phyloP scores from a whole-genome alignment of 2,113 vertebrate species.

The Thymallus thymallus region DNA sequence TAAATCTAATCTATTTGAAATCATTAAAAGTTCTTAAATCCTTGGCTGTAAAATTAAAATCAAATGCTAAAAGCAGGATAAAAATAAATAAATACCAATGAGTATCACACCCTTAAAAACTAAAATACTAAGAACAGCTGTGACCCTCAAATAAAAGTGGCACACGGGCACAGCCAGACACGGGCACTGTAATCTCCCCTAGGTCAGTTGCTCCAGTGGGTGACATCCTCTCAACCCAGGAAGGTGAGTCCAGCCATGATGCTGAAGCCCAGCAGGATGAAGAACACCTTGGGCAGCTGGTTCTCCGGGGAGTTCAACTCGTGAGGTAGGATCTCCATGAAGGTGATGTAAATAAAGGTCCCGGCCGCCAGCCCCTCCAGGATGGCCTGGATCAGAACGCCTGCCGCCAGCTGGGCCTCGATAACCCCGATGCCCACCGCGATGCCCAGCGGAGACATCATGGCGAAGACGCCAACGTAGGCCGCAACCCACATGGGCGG shows the following conservation, averaged over 20 bases:
- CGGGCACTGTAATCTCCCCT: background rate
- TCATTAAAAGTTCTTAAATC: background rate
- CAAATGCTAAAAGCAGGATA: background rate
- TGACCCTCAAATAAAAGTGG: background rate
- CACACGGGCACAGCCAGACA: background rate
- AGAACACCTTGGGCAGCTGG: constrained; percentile 82
- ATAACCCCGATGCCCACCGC: constrained; percentile 77
- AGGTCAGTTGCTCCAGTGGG: background rate
- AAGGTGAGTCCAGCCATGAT: constrained; percentile 82
- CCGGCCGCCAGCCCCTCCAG: constrained; percentile 84
- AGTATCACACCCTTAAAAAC: no score
- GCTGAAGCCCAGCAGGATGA: constrained; percentile 81
- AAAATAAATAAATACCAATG: no score
- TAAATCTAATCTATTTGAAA: background rate
- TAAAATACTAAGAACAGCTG: background rate
- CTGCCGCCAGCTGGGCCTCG: constrained; percentile 58
- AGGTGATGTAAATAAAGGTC: constrained; percentile 89
- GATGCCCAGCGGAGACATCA: constrained; percentile 85
- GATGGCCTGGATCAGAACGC: constrained; percentile 76
- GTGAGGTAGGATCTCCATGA: constrained; percentile 87
- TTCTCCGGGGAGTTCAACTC: constrained; percentile 78
- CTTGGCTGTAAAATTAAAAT: background rate
- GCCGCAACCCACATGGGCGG: constrained; percentile 68
- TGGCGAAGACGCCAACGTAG: constrained; percentile 77
- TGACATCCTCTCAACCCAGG: constrained; percentile 68